Base-by-base conservation (phyloP, 2,888 invertebrate species). In the Uloborus plumipes region DNA sequence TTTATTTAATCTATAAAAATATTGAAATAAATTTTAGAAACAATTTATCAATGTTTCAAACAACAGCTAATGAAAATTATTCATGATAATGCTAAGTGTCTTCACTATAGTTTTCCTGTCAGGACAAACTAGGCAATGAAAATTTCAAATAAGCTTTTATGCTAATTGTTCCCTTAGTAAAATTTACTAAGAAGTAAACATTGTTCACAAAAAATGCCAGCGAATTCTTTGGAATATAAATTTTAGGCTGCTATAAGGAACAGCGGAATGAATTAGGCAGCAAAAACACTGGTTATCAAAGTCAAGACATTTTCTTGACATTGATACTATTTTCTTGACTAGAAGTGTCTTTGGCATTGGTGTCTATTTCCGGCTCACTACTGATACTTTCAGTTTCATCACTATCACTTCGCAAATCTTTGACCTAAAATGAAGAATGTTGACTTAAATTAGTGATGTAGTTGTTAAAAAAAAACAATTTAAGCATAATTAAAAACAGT, bases 331-430 rank as follows among this genome's bases (percentile, higher is more conserved):
- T 73, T 20, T 62, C 67, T 47, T 67, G 79, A 73, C 73, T 79
- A 73, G 79, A 69, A 55, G 61, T 49, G 15, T 73, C 79, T 79
- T 73, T 73, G 73, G 78, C 62, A 66, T 20, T 22, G 39, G 22
- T 59, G 39, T 39, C 39, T 26, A 26, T 26, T 50, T 77, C 73
- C 20, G 20, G 22, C 31, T 64, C 77, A 58, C 66, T 65, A 20
- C 65, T 71, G 70, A 80, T 84, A 2, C 50, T 55, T 39, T 53
- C 22, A 14, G 58, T 65, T 39, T 73, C 80, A 9, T 84, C 84
- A 72, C 81, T 85, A 31, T 84, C 85, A 66, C 84, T 85, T 26
- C 85, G 74, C 2, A 85, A 66, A 62, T 82, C 85, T 55, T 81
- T 77, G 55, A 86, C 86, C 70, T 84, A 18, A 75, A 66, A 55